These are phyloP conservation scores for Paedocypris sp. DNA, from an alignment of 2,113 vertebrate species.

Conservation along the genomic window DNA sequence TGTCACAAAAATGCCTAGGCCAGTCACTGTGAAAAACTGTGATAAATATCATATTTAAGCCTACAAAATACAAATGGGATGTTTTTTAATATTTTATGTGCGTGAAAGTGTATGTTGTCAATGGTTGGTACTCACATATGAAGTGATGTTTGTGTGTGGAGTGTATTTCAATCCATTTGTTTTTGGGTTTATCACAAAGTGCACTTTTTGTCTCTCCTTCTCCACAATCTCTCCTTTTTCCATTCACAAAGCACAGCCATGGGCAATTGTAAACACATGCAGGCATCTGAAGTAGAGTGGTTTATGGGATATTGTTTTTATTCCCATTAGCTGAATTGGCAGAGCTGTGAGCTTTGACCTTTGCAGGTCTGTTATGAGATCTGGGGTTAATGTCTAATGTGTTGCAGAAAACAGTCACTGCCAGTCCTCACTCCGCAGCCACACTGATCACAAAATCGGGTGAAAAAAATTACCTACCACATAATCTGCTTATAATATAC, in stretches of 20 bases:
- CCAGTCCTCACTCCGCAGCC: conserved; percentile 46
- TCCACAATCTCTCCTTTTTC: neutral
- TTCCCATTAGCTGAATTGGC: conserved; percentile 3
- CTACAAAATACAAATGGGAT: too few species aligned
- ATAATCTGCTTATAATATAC: neutral
- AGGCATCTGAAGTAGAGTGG: neutral
- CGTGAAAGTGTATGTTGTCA: too few species aligned
- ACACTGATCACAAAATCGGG: conserved; percentile 12
- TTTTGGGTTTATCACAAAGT: too few species aligned
- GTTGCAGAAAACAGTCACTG: conserved; percentile 56
- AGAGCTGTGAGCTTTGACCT: conserved; percentile 1
- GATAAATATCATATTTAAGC: too few species aligned
- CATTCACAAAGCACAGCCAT: neutral
- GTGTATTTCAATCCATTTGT: too few species aligned
- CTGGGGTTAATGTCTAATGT: conserved; percentile 8
- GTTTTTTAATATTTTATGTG: too few species aligned
- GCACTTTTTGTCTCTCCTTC: too few species aligned
- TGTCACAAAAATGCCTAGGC: too few species aligned
- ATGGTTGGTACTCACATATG: too few species aligned
- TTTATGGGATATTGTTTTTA: conserved; percentile 11
- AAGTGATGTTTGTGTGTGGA: too few species aligned
- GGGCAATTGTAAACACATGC: conserved; percentile 4
- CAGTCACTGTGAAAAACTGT: too few species aligned
- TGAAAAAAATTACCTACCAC: conserved; percentile 11
- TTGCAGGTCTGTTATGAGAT: neutral